Conservation (phyloP, 1,140 invertebrate species). For the Paralvinella palmiformis region DNA sequence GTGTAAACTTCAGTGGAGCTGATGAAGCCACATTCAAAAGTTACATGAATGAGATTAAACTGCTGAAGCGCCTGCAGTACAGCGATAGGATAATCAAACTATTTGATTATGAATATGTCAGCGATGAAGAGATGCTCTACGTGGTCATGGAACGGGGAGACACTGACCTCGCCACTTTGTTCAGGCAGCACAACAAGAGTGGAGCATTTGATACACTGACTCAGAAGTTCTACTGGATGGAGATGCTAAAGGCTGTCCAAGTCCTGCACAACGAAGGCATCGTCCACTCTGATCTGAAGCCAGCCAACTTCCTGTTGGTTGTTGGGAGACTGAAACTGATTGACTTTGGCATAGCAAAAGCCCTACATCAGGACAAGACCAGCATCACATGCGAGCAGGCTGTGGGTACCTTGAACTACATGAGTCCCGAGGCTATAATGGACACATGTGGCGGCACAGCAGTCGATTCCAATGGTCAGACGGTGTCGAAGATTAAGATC, state of each 20-base stretch:
- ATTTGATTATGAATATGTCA: slow-evolving; percentile 63
- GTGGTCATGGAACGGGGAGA: slow-evolving; percentile 92
- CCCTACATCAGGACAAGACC: slow-evolving; percentile 80
- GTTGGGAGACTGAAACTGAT: slow-evolving; percentile 85
- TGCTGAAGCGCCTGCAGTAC: slow-evolving; percentile 77
- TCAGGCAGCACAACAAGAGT: slow-evolving; percentile 55
- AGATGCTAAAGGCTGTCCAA: slow-evolving; percentile 86
- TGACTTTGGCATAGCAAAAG: slow-evolving; percentile 96
- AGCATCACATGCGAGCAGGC: slow-evolving; percentile 75
- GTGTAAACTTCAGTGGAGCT: slow-evolving; percentile 39
- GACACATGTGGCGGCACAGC: slow-evolving; percentile 43
- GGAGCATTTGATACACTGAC: slow-evolving; percentile 58
- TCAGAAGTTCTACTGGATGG: slow-evolving; percentile 82
- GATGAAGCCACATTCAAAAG: slow-evolving; percentile 65
- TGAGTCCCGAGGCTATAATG: slow-evolving; percentile 85
- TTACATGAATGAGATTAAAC: slow-evolving; percentile 84
- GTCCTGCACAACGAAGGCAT: slow-evolving; percentile 86
- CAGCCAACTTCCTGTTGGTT: slow-evolving; percentile 91
- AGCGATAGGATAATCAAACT: slow-evolving; percentile 75
- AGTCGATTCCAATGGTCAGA: neutral
- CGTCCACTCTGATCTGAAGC: slow-evolving; percentile 94
- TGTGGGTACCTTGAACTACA: slow-evolving; percentile 88
- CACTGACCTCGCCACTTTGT: slow-evolving; percentile 72
- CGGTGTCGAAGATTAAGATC: slow-evolving; percentile 54
- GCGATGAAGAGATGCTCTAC: slow-evolving; percentile 56